Evolutionary conservation across 1,140 invertebrate genomes (phyloP).

Genomic region (Portunus trituberculatus): DNA sequence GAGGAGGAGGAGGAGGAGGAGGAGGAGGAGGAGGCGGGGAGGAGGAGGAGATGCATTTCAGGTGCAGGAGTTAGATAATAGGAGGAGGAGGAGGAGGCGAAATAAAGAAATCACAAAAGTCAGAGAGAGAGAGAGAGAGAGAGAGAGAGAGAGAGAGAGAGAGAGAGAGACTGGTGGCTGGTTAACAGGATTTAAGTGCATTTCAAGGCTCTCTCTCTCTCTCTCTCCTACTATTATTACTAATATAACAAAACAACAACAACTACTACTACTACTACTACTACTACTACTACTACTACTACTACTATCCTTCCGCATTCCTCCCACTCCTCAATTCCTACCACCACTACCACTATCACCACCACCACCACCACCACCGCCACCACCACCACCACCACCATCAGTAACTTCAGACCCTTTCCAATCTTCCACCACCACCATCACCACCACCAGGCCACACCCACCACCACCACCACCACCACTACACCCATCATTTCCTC

Average conservation of each 20-base stretch:
- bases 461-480: background rate
- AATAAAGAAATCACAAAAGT: background rate
- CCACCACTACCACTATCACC: background rate
- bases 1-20: conserved; percentile 16
- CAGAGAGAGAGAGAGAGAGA: background rate
- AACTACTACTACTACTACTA: too few species aligned
- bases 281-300: background rate
- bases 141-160: background rate
- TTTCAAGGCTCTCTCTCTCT: background rate
- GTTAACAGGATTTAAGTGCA: background rate
- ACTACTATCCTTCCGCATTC: background rate
- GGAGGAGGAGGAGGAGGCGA: too few species aligned
- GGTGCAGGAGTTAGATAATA: background rate
- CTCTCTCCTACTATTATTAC: background rate
- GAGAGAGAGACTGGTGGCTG: background rate
- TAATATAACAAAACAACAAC: too few species aligned
- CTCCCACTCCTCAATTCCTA: background rate
- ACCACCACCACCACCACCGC: background rate
- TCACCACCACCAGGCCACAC: background rate
- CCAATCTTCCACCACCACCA: background rate
- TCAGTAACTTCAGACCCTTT: background rate
- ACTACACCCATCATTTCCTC: background rate
- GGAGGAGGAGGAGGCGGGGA: background rate
- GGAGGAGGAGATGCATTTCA: background rate
- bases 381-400: background rate